Evolutionary conservation across 2,888 invertebrate genomes (phyloP).

Genomic region (Orthosia gracilis): DNA sequence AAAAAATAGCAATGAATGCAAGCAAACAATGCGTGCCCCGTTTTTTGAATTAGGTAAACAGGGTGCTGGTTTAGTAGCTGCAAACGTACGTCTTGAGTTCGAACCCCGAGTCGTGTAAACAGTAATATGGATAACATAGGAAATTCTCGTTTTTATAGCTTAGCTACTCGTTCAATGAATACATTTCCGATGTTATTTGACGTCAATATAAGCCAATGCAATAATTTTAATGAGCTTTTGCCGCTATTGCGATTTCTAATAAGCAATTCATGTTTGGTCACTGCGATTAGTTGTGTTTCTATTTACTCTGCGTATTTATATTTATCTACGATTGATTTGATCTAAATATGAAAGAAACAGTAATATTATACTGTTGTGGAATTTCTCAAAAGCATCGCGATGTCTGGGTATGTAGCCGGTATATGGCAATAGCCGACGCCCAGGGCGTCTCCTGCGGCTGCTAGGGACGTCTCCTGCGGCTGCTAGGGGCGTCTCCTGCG

Average conservation of each 20-base stretch:
- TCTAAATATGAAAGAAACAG: background rate
- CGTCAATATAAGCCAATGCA: background rate
- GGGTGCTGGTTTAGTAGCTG: background rate
- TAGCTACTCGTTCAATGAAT: background rate
- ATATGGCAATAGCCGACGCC: too few species aligned
- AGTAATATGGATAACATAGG: background rate
- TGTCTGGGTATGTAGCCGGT: too few species aligned
- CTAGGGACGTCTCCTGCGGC: too few species aligned
- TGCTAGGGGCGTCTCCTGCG: too few species aligned
- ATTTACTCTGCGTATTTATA: background rate
- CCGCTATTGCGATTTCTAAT: slow-evolving; percentile 2
- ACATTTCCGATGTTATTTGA: background rate
- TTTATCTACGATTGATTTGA: background rate
- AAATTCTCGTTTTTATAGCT: background rate
- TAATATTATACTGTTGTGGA: background rate
- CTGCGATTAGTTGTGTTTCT: background rate
- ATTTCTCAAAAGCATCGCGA: too few species aligned
- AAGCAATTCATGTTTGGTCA: background rate
- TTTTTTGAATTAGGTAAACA: too few species aligned
- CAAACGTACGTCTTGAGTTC: background rate
- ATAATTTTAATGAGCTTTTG: background rate
- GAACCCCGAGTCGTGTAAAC: background rate
- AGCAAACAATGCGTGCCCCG: too few species aligned
- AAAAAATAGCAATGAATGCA: too few species aligned
- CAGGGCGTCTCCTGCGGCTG: too few species aligned